Conservation (phyloP, 2,888 invertebrate genomes). For the Nomada flava region DNA sequence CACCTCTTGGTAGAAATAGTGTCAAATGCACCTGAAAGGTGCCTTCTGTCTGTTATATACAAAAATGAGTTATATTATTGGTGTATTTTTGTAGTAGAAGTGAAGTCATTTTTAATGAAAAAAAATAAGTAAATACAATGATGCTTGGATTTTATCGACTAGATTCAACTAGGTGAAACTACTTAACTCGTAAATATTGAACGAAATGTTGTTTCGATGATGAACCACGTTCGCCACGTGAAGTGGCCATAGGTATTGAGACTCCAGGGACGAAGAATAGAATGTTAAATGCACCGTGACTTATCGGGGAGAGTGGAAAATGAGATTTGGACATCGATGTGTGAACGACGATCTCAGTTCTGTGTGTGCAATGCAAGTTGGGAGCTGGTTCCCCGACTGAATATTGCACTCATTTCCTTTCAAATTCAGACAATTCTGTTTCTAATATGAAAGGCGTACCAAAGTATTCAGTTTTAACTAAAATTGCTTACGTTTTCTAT, state of each 20-base stretch:
- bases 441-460: no score
- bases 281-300: slow-evolving; percentile 82
- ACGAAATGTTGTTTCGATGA: slow-evolving; percentile 75
- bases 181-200: slow-evolving; percentile 71
- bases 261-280: slow-evolving; percentile 73
- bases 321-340: slow-evolving; percentile 74
- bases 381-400: neutral
- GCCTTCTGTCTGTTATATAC: no score
- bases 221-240: slow-evolving; percentile 51
- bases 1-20: no score
- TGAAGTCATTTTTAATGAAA: no score
- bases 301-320: slow-evolving; percentile 77
- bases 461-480: no score
- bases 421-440: no score
- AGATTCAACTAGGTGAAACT: slow-evolving; percentile 66
- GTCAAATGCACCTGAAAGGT: no score
- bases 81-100: no score
- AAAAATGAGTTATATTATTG: no score
- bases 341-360: slow-evolving; percentile 75
- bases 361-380: slow-evolving; percentile 63
- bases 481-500: no score
- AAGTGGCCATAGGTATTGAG: slow-evolving; percentile 51
- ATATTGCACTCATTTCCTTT: neutral
- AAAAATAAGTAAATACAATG: slow-evolving; percentile 15
- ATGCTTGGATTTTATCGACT: no score